Evolutionary conservation across 1,140 invertebrate species (phyloP), one percentile per base, ranked within the genome.

Genomic region (Penaeus chinensis): DNA sequence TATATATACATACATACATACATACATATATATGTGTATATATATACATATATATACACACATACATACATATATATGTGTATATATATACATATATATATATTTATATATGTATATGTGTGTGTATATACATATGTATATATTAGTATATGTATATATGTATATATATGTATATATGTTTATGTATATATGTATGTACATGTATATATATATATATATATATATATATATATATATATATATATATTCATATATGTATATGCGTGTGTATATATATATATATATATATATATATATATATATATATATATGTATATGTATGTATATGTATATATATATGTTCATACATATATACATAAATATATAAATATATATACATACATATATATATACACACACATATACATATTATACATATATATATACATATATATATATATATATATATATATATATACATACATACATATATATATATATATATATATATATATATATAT

Each of bases 121-220:
- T 76, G 42, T 76, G 42, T 76, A 76, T 69, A 69, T 69, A 69
- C n/a, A 69, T 69, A 69, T 69, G n/a, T 69, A 22, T 69, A 69
- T 69, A 69, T 69, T n/a, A n/a, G n/a, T 69, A 69, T 22, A 76
- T 69, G n/a, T 69, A 69, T 69, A 2, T 69, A 69, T 69, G 3
- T 69, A 69, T 13, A 18, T 76, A 76, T 32, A 37, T 76, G 8
- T 32, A 76, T 76, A 76, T 42, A 76, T 76, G 32, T 76, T 42
- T 76, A 76, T 76, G 42, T 76, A 76, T 76, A 76, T 76, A 76
- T 76, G 42, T 76, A 76, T 76, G 42, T 76, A 76, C 42, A 76
- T 76, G 42, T 32, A 76, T 76, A 76, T 69, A 69, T 69, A 69
- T 22, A 69, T 69, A 69, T 69, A n/a, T 69, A 69, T 69, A 69